Evolutionary conservation across 2,797 vertebrate genomes (phyloP), one percentile per base, ranked within the genome.

Genomic region (Rhinophrynus dorsalis): DNA sequence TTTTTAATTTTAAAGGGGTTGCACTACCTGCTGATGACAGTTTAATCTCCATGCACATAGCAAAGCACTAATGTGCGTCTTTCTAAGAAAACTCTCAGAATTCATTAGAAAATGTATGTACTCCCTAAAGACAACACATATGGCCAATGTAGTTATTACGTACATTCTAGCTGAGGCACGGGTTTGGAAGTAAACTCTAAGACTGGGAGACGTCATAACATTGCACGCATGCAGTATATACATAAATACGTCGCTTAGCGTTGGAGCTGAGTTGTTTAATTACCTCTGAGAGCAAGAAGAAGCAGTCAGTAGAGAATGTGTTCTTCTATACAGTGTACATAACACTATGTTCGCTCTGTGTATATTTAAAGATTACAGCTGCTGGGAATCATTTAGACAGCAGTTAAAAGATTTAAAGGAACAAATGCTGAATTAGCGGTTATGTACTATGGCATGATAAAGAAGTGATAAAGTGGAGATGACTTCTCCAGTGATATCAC

Each of bases 1-100:
- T 38, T 38, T 38, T 12, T 38, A 11, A 12, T 38, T n/a, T 24
- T 35, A 52, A 64, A 64, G 21, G n/a, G 27, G 32, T 47, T 32
- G 27, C 30, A 6, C 11, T 3, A 4, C 3, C 11, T 20, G 10
- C 21, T 57, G 64, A 26, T 9, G 21, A 10, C 54, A 21, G 40
- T 11, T 8, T n/a, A 10, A n/a, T 13, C 27, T 33, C 45, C 51
- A 23, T 42, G 51, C n/a, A 44, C 47, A 65, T 52, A 7, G n/a
- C 27, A 52, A 52, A 38, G 1, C 7, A n/a, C n/a, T n/a, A n/a
- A n/a, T n/a, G n/a, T n/a, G 47, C 23, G 26, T 42, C 48, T 51
- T 64, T 65, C 48, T 54, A n/a, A 17, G 48, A 30, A 51, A 40
- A n/a, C 29, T 54, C 61, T 29, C 24, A 52, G 48, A 38, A 33